Base-by-base conservation (phyloP, 2,113 vertebrate species). In the Marcusenius ussheri region DNA sequence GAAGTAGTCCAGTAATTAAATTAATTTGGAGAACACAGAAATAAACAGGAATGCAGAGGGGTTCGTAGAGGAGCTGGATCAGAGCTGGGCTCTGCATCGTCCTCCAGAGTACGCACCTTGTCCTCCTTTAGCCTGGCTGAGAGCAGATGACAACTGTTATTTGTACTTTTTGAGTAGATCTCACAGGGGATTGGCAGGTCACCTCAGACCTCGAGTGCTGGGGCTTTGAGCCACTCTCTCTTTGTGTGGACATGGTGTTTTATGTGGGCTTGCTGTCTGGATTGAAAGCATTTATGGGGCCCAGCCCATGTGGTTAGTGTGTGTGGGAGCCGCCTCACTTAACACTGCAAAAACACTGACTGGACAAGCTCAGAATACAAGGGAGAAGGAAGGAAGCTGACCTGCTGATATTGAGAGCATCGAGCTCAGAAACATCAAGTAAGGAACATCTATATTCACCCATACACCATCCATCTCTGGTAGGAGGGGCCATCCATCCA, bases 11-110 rank as follows among this genome's bases (percentile, higher is more conserved):
- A 46, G 24, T 80, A 39, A 53, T 83, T 88, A 88, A 80, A 88
- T 90, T 90, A 88, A 74, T 74, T 88, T 53, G 31, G 13, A 31
- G 49, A 49, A 88, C 74, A 88, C 74, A 88, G 70, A 58, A 80
- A 77, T 90, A 90, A 88, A 80, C 66, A 77, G 90, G 19, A 39
- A 88, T 35, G 42, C 31, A 83, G 50, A 58, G 10, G 35, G n/a
- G n/a, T 45, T 47, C 9, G 35, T 88, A 1, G n/a, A 35, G 15
- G 17, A 53, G 13, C 85, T 50, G 15, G 49, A 27, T 21, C 90
- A 80, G 21, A 31, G 35, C 24, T 27, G 70, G 49, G 27, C 45
- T 46, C 50, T 27, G 21, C 31, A 15, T 56, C 77, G 46, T 88
- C 50, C 49, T 66, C 24, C 56, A 15, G 66, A 46, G 39, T 19